Base-by-base conservation (phyloP, 2,888 invertebrate genomes). In the Cryptophagus acutangulus region DNA sequence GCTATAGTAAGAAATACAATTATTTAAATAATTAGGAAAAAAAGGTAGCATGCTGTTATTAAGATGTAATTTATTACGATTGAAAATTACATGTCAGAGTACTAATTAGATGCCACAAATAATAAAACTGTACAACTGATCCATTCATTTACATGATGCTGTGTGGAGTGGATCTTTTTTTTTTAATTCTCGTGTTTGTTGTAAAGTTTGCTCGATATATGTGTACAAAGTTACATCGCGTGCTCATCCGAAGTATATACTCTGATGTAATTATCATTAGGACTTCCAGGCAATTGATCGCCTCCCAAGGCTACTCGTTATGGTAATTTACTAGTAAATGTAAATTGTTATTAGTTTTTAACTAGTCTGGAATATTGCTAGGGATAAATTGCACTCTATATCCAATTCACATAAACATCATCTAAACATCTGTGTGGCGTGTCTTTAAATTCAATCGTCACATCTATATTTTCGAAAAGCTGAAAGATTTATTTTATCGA, bases 251-350 rank as follows among this genome's bases (percentile, higher is more conserved):
- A 41, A 42, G 34, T 42, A 34, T 41, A 25, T 25, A 13, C 45
- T 39, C 48, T 45, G 39, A 48, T 48, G 42, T 38, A 48, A 48
- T 48, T 40, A 48, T 48, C 48, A 43, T 48, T 48, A 48, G 33
- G 38, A 33, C 35, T 40, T 17, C 36, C 20, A 43, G 25, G 31
- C 38, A 38, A 45, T 47, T 46, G 46, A 46, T 44, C 38, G 37
- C 36, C 26, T 34, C 43, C 40, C 36, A 30, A 36, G 46, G 46
- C 46, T 30, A 40, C 28, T 40, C 40, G 35, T 40, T 40, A 35
- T 35, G 35, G 28, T 26, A 40, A 40, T 40, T 35, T 33, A 14
- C 40, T 26, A 40, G 20, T 24, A 17, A 40, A 35, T 28, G 16
- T 20, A 40, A 37, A 37, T 37, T 37, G 37, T 37, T 37, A 37